Conservation (phyloP, 1,140 invertebrate species). For the Calycopis cecrops region DNA sequence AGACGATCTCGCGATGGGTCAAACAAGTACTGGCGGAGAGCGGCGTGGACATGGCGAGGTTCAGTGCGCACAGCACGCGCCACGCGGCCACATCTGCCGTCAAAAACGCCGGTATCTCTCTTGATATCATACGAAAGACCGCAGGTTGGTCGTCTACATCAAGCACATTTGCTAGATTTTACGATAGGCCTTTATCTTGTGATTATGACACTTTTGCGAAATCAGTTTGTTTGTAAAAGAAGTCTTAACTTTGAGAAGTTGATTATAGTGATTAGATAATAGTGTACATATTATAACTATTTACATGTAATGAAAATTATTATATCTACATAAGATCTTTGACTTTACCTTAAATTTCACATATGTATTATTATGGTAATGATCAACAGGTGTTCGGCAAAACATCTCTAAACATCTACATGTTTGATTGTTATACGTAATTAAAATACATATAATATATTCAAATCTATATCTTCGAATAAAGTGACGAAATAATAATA, state of each 20-base stretch:
- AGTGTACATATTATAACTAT: not conserved
- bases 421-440: slow-evolving; percentile 10
- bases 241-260: not conserved
- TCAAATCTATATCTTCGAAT: slow-evolving; percentile 7
- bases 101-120: slow-evolving; percentile 23
- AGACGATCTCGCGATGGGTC: not conserved
- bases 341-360: not conserved
- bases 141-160: slow-evolving; percentile 33
- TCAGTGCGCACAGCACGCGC: not conserved
- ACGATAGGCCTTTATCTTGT: slow-evolving; percentile 17
- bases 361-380: not conserved
- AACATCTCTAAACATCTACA: slow-evolving; percentile 20
- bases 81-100: slow-evolving; percentile 21
- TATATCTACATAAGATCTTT: not conserved
- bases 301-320: not conserved
- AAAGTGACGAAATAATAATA: slow-evolving; percentile 16
- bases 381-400: not conserved
- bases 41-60: not conserved
- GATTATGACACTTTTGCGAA: slow-evolving; percentile 14
- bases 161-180: slow-evolving; percentile 33
- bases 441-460: not conserved
- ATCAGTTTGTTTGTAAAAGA: slow-evolving; percentile 5
- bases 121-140: slow-evolving; percentile 33
- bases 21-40: not conserved
- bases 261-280: slow-evolving; percentile 5